Evolutionary conservation across 1,140 invertebrate species (phyloP).

Genomic region (Meloidogyne hapla): DNA sequence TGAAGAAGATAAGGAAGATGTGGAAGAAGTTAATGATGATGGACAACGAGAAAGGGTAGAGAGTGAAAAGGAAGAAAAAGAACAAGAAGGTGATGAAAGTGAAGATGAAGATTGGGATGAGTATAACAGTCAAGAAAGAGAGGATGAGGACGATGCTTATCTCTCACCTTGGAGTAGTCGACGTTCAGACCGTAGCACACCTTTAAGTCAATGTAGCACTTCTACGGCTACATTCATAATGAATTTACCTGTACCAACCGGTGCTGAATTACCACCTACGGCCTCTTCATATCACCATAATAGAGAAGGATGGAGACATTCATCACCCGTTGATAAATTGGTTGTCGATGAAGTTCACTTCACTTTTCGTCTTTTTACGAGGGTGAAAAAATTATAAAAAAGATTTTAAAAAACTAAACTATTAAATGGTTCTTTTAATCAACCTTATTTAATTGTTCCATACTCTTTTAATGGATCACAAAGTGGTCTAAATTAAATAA

Average conservation of each 20-base stretch:
- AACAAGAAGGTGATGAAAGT: background rate
- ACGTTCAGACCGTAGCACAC: background rate
- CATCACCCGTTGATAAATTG: constrained; percentile 19
- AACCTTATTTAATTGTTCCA: too few species aligned
- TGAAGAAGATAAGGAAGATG: too few species aligned
- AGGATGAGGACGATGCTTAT: constrained; percentile 12
- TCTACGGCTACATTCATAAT: constrained; percentile 1
- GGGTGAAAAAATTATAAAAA: background rate
- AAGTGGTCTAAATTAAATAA: too few species aligned
- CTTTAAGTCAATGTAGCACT: constrained; percentile 22
- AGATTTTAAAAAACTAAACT: background rate
- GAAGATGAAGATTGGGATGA: constrained; percentile 36
- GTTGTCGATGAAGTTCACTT: constrained; percentile 29
- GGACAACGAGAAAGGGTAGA: constrained; percentile 29
- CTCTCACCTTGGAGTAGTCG: constrained; percentile 10
- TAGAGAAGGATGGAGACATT: constrained; percentile 13
- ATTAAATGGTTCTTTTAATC: too few species aligned
- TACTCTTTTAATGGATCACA: too few species aligned
- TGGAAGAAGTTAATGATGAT: constrained; percentile 20
- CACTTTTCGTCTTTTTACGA: constrained; percentile 19
- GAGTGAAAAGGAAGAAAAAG: constrained; percentile 3
- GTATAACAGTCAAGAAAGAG: constrained; percentile 30
- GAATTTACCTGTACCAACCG: constrained; percentile 8
- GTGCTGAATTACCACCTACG: constrained; percentile 18
- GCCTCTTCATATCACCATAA: background rate